phyloP scores from a whole-genome alignment of 2,888 invertebrate genomes.

The Atherix ibis region DNA sequence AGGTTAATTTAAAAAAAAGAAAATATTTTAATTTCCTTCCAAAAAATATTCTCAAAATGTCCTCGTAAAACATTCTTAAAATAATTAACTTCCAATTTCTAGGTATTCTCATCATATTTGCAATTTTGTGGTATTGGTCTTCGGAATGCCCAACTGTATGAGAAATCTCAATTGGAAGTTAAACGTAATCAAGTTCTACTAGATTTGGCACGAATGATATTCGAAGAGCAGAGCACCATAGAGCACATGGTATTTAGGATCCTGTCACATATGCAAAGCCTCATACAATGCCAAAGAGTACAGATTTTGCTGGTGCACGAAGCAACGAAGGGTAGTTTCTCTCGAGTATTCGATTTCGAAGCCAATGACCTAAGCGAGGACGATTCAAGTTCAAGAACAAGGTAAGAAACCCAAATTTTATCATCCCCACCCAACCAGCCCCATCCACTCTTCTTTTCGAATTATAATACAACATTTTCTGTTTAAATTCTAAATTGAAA shows the following conservation, averaged over 20 bases:
- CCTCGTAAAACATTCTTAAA: too few species aligned
- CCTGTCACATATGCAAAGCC: slow-evolving; percentile 81
- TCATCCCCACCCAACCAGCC: slow-evolving; percentile 5
- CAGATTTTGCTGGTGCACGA: slow-evolving; percentile 87
- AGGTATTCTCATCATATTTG: slow-evolving; percentile 80
- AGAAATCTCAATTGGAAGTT: slow-evolving; percentile 86
- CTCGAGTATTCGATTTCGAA: slow-evolving; percentile 85
- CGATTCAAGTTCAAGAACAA: slow-evolving; percentile 63
- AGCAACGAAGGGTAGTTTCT: slow-evolving; percentile 81
- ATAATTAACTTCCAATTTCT: too few species aligned
- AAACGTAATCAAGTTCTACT: slow-evolving; percentile 88
- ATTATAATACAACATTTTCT: neutral
- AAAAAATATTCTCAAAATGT: too few species aligned
- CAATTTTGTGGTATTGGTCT: slow-evolving; percentile 94
- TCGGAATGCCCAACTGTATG: slow-evolving; percentile 89
- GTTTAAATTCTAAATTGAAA: slow-evolving; percentile 1
- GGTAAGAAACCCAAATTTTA: slow-evolving; percentile 31
- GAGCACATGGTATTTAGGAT: slow-evolving; percentile 90
- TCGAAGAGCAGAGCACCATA: slow-evolving; percentile 91
- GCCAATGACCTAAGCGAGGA: slow-evolving; percentile 75
- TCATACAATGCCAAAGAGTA: slow-evolving; percentile 87
- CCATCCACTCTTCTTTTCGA: too few species aligned
- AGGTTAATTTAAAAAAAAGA: too few species aligned
- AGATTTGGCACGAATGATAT: slow-evolving; percentile 90
- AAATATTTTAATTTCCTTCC: too few species aligned